These are phyloP conservation scores for Drosophila cyrtoloma DNA, from an alignment of 2,888 invertebrate species.

Conservation along the genomic window DNA sequence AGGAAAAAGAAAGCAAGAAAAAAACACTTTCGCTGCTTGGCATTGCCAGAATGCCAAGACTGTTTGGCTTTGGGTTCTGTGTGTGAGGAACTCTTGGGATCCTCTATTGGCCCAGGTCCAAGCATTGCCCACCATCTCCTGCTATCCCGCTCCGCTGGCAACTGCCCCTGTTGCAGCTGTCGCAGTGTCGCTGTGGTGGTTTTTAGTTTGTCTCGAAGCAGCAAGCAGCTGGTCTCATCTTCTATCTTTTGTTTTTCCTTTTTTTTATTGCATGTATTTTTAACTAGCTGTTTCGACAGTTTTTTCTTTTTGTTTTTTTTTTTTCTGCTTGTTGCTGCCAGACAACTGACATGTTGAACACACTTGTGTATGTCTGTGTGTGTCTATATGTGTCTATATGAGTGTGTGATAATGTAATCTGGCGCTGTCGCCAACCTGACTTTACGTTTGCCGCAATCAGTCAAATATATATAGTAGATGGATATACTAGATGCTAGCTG, in stretches of 20 bases:
- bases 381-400: slow-evolving; percentile 4
- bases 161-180: slow-evolving; percentile 32
- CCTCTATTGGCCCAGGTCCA: slow-evolving; percentile 43
- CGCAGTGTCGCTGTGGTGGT: slow-evolving; percentile 32
- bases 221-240: slow-evolving; percentile 39
- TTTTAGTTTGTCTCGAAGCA: slow-evolving; percentile 29
- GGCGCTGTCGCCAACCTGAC: slow-evolving; percentile 15
- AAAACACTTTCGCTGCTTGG: slow-evolving; percentile 75
- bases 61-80: slow-evolving; percentile 38
- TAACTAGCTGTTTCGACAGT: slow-evolving; percentile 60
- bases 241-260: slow-evolving; percentile 13
- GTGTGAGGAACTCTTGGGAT: slow-evolving; percentile 33
- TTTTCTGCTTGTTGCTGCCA: slow-evolving; percentile 38
- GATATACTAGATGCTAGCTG: slow-evolving; percentile 25
- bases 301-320: background rate
- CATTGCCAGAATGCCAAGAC: slow-evolving; percentile 70
- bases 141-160: background rate
- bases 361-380: slow-evolving; percentile 20
- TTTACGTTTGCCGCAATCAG: slow-evolving; percentile 33
- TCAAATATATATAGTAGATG: slow-evolving; percentile 27
- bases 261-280: slow-evolving; percentile 64
- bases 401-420: slow-evolving; percentile 51
- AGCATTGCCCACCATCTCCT: slow-evolving; percentile 13
- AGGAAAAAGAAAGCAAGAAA: background rate
- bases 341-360: slow-evolving; percentile 47